Base-by-base conservation (phyloP, 2,888 invertebrate species). In the Idaea straminata region DNA sequence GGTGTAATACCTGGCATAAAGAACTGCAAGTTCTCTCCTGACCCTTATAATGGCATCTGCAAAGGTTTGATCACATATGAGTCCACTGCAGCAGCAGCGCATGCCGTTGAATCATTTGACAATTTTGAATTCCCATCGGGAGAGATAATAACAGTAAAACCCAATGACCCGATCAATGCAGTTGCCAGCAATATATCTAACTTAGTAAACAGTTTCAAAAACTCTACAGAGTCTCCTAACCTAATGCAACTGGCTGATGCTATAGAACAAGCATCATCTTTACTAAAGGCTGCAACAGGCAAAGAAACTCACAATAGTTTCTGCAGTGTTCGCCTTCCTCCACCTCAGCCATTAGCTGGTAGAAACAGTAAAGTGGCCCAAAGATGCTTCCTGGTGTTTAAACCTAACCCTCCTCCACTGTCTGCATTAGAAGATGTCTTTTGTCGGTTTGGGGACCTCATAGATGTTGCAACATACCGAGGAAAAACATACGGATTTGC, bases 401-500 rank as follows among this genome's bases (percentile, higher is more conserved):
- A 93, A 25, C 94, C 94, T 0, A 86, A 88, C 35, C 94, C 98
- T 47, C 97, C 97, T n/a, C 95, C 97, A 0, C 91, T 95, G 68
- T 92, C 95, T 68, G 95, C 96, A 36, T 91, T 99, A 77, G 95
- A 95, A 77, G 98, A 98, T 87, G 95, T 96, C 5, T 99, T 99
- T 85, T 96, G 96, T 74, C 95, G 98, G 77, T 99, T 98, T 91
- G 98, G 98, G 7, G 95, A 96, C 83, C 94, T 98, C 4, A 98
- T 98, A 73, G 98, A 98, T 83, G 96, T 98, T 0, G 97, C 96
- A 81, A 95, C 98, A 85, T 93, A 98, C 72, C 96, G 96, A 64
- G 96, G 98, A 80, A 97, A 97, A 86, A 98, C 97, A 81, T 98
- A 97, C 91, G 98, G 98, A 0, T 99, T 98, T 89, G 98, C 96